Evolutionary conservation across 1,140 invertebrate genomes (phyloP), one percentile per base, ranked within the genome.

Genomic region (Sipha flava): DNA sequence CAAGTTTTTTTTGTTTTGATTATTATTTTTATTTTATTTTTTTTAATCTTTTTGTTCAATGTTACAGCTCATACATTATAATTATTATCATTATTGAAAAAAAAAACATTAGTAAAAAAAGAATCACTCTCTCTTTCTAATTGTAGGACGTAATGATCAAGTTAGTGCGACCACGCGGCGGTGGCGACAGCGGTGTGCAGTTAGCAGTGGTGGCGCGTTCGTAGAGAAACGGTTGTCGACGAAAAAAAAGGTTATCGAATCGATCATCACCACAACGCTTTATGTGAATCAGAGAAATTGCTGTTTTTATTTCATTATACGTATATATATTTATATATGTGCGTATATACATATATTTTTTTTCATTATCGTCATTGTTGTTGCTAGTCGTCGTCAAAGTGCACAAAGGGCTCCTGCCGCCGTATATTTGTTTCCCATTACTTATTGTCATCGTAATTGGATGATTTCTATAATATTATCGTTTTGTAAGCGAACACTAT

Each of bases 171-270:
- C 68, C 43, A 70, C 66, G 43, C 26, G 43, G 57, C 57, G 29
- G 70, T 47, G 70, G n/a, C n/a, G n/a, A n/a, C n/a, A n/a, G n/a
- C n/a, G n/a, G n/a, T n/a, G n/a, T n/a, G n/a, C n/a, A n/a, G n/a
- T n/a, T n/a, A n/a, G n/a, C n/a, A n/a, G 34, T 52, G 70, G 70
- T 73, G 45, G 70, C 29, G 57, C 43, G 9, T 31, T 52, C 26
- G 9, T 52, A 52, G 70, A 34, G 72, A 75, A 75, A 57, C 72
- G 72, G 52, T 54, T 40, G 72, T 57, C 31, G 21, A 57, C n/a
- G 34, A 75, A 75, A 73, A 77, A 57, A 57, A 57, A 34, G 72
- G 72, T 77, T 77, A 77, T 77, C 72, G 72, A 77, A 77, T 77
- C 72, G 72, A 77, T 77, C 72, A 77, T 57, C 72, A 57, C 12